Conservation (phyloP, 2,797 vertebrate species). For the Avahi laniger region DNA sequence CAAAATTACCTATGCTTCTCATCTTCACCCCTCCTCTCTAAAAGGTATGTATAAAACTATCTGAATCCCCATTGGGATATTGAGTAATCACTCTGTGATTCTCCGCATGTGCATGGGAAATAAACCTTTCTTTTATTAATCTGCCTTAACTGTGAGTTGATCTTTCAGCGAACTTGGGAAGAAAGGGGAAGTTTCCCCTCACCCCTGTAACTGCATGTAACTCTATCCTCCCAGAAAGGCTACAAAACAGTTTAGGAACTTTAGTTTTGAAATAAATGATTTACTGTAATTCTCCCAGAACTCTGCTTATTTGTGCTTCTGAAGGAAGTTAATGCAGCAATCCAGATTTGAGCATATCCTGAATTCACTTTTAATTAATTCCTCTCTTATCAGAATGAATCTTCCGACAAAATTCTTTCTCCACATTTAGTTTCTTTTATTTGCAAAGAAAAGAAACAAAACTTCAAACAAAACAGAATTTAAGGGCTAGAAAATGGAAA, state of each 20-base stretch:
- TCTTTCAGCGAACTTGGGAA: background rate
- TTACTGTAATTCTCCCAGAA: background rate
- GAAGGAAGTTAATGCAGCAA: background rate
- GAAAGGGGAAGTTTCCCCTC: background rate
- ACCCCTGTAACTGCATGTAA: background rate
- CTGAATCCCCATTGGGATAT: background rate
- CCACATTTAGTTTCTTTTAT: conserved; percentile 16
- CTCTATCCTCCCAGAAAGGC: background rate
- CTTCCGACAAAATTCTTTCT: background rate
- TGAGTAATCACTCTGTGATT: background rate
- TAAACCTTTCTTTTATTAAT: background rate
- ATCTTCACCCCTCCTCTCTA: background rate
- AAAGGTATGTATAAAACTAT: background rate
- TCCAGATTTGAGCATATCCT: background rate
- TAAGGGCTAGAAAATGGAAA: background rate
- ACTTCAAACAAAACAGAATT: conserved; percentile 35
- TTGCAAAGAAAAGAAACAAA: conserved; percentile 36
- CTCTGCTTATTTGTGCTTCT: background rate
- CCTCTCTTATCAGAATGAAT: conserved; percentile 37
- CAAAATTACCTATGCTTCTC: background rate
- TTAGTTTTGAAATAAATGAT: background rate
- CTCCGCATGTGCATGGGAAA: background rate
- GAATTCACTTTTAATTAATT: conserved; percentile 42
- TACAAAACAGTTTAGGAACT: background rate
- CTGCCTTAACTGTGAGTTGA: background rate